Conservation (phyloP, 2,797 vertebrate genomes). For the Atherinosoma microstoma region DNA sequence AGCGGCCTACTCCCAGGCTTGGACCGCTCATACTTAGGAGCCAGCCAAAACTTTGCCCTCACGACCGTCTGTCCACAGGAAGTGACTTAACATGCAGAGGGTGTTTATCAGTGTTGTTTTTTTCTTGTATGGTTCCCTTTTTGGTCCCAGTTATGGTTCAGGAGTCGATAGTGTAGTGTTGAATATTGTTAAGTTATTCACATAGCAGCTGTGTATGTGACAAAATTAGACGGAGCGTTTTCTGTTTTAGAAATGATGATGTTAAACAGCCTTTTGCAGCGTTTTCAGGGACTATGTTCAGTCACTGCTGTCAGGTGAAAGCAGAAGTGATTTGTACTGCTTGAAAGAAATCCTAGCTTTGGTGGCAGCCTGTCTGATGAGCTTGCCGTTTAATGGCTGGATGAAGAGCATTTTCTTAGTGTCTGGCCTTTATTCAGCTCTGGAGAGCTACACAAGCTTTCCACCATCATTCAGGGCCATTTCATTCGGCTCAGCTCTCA, state of each 20-base stretch:
- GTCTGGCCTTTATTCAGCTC: constrained; percentile 11
- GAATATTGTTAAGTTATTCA: neutral
- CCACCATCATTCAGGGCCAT: neutral
- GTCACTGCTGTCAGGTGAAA: constrained; percentile 12
- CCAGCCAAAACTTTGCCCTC: constrained; percentile 19
- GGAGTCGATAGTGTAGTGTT: neutral
- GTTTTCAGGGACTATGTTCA: constrained; percentile 15
- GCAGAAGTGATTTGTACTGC: constrained; percentile 23
- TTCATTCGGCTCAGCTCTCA: neutral
- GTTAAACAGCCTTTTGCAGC: neutral
- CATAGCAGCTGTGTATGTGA: neutral
- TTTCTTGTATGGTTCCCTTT: constrained; percentile 12
- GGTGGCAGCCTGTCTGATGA: constrained; percentile 35
- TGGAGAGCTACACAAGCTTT: neutral
- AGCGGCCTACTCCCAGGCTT: constrained; percentile 50
- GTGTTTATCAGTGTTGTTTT: neutral
- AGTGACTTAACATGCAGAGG: too few species aligned
- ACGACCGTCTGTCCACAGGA: constrained; percentile 2
- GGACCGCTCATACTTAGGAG: constrained; percentile 14
- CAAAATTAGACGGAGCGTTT: neutral
- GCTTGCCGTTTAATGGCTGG: constrained; percentile 25
- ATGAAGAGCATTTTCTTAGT: constrained; percentile 10
- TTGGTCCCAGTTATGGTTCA: neutral
- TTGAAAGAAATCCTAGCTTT: constrained; percentile 27
- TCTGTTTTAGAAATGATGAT: neutral